Conservation (phyloP, 2,797 vertebrate species). For the Sebastolobus alascanus region DNA sequence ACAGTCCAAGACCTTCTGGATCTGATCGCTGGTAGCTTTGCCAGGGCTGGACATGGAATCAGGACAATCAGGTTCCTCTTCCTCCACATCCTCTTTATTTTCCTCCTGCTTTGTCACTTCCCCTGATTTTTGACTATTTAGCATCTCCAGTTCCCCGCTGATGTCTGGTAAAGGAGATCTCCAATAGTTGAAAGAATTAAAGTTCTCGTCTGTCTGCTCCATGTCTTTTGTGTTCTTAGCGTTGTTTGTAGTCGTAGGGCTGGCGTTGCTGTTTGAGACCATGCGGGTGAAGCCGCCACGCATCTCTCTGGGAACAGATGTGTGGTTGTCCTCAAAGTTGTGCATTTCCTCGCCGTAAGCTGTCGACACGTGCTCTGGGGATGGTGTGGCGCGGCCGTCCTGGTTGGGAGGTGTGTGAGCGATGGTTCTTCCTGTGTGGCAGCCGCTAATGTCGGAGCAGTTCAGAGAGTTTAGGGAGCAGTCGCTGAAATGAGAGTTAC, state of each 20-base stretch:
- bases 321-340: conserved; percentile 61
- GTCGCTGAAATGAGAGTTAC: conserved; percentile 62
- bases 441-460: conserved; percentile 64
- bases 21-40: conserved; percentile 88
- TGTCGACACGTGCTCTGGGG: conserved; percentile 55
- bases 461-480: conserved; percentile 77
- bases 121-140: conserved; percentile 77
- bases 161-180: conserved; percentile 91
- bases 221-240: conserved; percentile 63
- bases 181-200: conserved; percentile 92
- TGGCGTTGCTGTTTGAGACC: conserved; percentile 37
- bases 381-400: conserved; percentile 78
- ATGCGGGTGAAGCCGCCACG: conserved; percentile 19
- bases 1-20: conserved; percentile 92
- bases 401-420: conserved; percentile 75
- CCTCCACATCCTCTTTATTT: conserved; percentile 56
- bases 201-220: conserved; percentile 82
- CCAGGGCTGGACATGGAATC: conserved; percentile 66
- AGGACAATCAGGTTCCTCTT: conserved; percentile 49
- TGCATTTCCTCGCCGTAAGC: conserved; percentile 63
- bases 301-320: conserved; percentile 28
- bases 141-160: conserved; percentile 89
- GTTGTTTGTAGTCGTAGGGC: conserved; percentile 60
- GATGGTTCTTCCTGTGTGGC: conserved; percentile 62
- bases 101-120: conserved; percentile 57